Evolutionary conservation across 2,113 vertebrate genomes (phyloP).

Genomic region (Amazona guildingii): DNA sequence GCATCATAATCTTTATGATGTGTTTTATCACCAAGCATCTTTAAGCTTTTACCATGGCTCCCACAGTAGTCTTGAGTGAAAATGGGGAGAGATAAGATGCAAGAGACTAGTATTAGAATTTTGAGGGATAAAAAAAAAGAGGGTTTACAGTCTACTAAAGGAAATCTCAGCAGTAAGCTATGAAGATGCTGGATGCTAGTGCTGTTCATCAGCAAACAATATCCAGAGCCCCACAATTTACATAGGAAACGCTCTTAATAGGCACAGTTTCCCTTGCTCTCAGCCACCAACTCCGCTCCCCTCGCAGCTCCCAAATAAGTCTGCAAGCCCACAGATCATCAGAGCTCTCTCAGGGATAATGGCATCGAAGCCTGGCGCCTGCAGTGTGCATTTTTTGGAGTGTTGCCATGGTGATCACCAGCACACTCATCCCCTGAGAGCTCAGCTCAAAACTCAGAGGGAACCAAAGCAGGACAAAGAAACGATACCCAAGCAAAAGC

Average conservation of each 20-base stretch:
- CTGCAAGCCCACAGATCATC: conserved; percentile 39
- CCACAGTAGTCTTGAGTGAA: background rate
- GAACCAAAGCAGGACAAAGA: conserved; percentile 64
- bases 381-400: conserved; percentile 31
- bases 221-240: background rate
- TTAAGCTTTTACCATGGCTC: background rate
- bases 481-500: conserved; percentile 55
- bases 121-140: background rate
- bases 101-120: background rate
- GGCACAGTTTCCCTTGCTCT: background rate
- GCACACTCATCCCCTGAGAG: conserved; percentile 59
- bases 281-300: background rate
- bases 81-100: background rate
- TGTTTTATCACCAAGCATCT: background rate
- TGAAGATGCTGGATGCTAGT: background rate
- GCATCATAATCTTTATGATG: background rate
- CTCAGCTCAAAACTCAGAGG: conserved; percentile 64
- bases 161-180: background rate
- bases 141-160: background rate
- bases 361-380: conserved; percentile 12
- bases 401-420: conserved; percentile 70
- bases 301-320: background rate
- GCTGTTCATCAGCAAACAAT: background rate
- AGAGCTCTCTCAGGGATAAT: conserved; percentile 44
- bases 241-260: background rate